These are phyloP conservation scores for Lucilia cuprina DNA, from an alignment of 1,140 invertebrate genomes.

Conservation along the genomic window DNA sequence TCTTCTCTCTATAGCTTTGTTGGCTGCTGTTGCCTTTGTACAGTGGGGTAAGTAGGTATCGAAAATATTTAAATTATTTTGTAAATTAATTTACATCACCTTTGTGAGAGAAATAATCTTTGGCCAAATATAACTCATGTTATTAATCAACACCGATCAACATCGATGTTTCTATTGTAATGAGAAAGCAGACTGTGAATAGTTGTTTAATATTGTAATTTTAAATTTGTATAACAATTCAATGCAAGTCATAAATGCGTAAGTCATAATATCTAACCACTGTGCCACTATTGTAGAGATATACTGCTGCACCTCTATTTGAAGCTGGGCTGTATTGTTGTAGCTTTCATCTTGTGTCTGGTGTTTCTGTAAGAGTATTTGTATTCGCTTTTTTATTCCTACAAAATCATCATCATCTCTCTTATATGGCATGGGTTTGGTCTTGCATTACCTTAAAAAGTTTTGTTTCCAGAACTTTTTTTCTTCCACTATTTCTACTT, in stretches of 20 bases:
- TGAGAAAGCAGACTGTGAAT: no score
- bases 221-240: no score
- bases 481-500: not conserved
- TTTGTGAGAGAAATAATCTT: no score
- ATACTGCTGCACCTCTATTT: slow-evolving; percentile 33
- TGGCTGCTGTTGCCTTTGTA: not conserved
- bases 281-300: no score
- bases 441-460: slow-evolving; percentile 33
- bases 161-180: no score
- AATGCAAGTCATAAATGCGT: no score
- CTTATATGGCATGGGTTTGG: slow-evolving; percentile 30
- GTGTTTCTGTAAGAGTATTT: not conserved
- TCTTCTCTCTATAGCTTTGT: slow-evolving; percentile 29
- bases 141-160: no score
- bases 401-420: not conserved
- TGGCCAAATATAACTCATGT: no score
- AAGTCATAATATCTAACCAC: no score
- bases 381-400: slow-evolving; percentile 5
- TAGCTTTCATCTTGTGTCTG: slow-evolving; percentile 30
- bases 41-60: not conserved
- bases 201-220: no score
- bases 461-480: slow-evolving; percentile 23
- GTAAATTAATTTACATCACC: no score
- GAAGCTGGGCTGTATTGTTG: not conserved
- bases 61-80: no score